Base-by-base conservation (phyloP, 2,888 invertebrate species). In the Hirtodrosophila duncani region DNA sequence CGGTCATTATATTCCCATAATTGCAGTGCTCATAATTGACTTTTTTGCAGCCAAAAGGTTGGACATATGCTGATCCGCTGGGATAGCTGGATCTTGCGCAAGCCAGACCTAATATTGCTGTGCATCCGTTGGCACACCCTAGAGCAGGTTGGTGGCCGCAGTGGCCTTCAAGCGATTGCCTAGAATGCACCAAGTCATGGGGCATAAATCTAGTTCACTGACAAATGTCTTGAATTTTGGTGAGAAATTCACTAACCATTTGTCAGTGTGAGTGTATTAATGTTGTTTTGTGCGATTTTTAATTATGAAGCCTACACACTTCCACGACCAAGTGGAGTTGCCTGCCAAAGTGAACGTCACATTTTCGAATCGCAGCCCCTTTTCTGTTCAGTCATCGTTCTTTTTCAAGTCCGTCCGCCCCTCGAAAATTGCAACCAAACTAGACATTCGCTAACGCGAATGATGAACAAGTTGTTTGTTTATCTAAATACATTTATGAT, bases 351-450 rank as follows among this genome's bases (percentile, higher is more conserved):
- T 57, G 56, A 56, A 57, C 38, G 56, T 39, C 58, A 56, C 57
- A 34, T 34, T 52, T 31, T 11, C n/a, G 56, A 45, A 55, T 55
- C 18, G 45, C 37, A 30, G 26, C 43, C 43, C 44, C 34, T 16
- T 53, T 69, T 49, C 20, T 66, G 79, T 39, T 14, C 59, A 51
- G 79, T 78, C 79, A 70, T 72, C 62, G 37, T 68, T 72, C 53
- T 65, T 34, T 17, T 44, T 50, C 50, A 44, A 62, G 50, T n/a
- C n/a, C n/a, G n/a, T n/a, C 21, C 50, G 36, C 10, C 30, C 37
- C 23, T 42, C 52, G 23, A 34, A 55, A 56, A 39, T 39, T 51
- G 51, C 50, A 51, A 39, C 27, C 55, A 34, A 9, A 33, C n/a
- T 31, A 27, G 39, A 26, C 30, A 36, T 39, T 48, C 33, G 57